Conservation (phyloP, 2,113 vertebrate species). For the Tenebrosternarchus preto region DNA sequence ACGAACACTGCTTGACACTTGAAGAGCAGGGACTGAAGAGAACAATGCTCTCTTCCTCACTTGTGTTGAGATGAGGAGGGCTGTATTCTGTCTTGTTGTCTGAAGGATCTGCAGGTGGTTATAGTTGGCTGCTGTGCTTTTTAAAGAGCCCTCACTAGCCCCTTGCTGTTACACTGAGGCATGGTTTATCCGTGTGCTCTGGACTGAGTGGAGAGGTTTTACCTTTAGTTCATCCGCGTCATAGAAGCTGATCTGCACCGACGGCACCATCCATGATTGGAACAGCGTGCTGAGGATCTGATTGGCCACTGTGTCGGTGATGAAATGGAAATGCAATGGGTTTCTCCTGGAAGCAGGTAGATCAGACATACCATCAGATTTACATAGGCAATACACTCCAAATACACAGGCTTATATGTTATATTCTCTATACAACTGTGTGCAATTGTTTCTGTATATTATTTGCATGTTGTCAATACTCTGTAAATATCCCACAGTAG, state of each 20-base stretch:
- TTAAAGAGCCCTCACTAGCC: no score
- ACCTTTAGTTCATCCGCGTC: slow-evolving; percentile 90
- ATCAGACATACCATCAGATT: no score
- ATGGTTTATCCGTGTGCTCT: no score
- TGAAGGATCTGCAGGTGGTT: not conserved
- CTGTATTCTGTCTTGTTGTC: not conserved
- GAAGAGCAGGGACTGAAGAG: no score
- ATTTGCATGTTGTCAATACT: no score
- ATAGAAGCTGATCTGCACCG: slow-evolving; percentile 90
- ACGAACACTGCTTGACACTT: not conserved
- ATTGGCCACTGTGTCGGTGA: slow-evolving; percentile 87
- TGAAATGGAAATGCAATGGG: slow-evolving; percentile 93
- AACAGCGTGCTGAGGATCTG: slow-evolving; percentile 86
- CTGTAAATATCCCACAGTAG: no score
- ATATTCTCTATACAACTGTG: no score
- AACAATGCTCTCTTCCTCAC: not conserved
- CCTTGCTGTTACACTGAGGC: no score
- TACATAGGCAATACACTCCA: no score
- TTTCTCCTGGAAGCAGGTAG: slow-evolving; percentile 80
- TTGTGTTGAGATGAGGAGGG: not conserved
- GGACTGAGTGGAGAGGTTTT: slow-evolving; percentile 33
- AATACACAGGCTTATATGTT: no score
- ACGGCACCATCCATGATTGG: slow-evolving; percentile 95
- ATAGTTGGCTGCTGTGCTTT: no score
- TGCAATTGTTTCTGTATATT: no score